Evolutionary conservation across 2,113 vertebrate genomes (phyloP).

Genomic region (Marcusenius ussheri): DNA sequence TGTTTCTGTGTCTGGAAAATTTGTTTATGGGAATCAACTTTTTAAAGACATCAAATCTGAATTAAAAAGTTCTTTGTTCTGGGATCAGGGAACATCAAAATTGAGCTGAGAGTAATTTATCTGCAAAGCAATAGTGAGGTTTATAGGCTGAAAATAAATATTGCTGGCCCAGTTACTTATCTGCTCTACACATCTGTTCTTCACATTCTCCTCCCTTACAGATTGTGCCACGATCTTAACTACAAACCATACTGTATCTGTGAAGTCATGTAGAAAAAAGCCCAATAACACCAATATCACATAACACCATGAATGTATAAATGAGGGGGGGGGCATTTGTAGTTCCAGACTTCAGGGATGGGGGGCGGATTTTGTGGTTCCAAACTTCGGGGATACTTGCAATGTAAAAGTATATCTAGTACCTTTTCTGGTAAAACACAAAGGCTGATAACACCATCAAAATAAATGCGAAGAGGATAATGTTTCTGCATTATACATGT

Average conservation of each 20-base stretch:
- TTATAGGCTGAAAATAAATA: not conserved
- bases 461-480: not conserved
- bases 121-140: not conserved
- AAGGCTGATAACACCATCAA: not conserved
- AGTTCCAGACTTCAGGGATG: not conserved
- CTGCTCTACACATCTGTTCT: not conserved
- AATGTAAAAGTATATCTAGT: not conserved
- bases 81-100: not conserved
- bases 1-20: not conserved
- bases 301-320: not conserved
- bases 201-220: not conserved
- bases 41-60: not conserved
- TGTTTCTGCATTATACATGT: not conserved
- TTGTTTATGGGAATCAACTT: not conserved
- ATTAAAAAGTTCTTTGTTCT: not conserved
- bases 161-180: not conserved
- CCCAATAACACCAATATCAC: not conserved
- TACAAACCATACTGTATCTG: not conserved
- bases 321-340: not conserved
- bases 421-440: not conserved
- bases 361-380: not conserved
- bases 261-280: not conserved
- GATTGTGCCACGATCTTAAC: not conserved
- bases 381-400: not conserved
- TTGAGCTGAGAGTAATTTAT: not conserved